Evolutionary conservation across 2,797 vertebrate species (phyloP).

Genomic region (Chloroceryle amazona): DNA sequence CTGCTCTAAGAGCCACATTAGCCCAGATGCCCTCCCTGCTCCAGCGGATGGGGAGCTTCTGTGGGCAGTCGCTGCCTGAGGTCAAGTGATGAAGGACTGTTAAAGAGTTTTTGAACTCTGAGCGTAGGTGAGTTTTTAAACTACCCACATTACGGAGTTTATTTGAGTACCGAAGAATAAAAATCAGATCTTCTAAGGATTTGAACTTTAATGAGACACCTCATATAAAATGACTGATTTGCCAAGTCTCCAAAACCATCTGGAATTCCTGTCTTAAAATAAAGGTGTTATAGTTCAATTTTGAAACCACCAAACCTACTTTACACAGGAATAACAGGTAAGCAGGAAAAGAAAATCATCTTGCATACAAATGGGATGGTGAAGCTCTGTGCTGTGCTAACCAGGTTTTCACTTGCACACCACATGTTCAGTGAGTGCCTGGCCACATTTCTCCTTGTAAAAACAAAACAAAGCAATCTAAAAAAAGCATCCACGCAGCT

Average conservation of each 20-base stretch:
- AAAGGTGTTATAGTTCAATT: background rate
- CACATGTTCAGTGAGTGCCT: background rate
- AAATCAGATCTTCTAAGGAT: background rate
- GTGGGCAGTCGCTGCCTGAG: rapidly evolving
- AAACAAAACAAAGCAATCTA: background rate
- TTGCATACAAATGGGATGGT: background rate
- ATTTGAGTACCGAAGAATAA: background rate
- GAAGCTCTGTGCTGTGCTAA: background rate
- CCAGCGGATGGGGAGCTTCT: rapidly evolving
- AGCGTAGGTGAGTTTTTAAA: background rate
- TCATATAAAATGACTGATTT: background rate
- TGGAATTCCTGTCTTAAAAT: background rate
- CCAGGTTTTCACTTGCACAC: background rate
- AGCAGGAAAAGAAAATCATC: background rate
- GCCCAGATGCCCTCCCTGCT: background rate
- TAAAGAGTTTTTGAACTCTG: background rate
- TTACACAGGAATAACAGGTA: background rate
- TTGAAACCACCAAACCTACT: background rate
- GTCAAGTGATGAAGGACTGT: background rate
- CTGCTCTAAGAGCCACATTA: background rate
- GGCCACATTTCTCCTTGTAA: background rate
- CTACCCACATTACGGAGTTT: background rate
- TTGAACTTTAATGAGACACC: background rate
- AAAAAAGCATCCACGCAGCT: background rate
- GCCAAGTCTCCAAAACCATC: background rate